phyloP scores from a whole-genome alignment of 64 coral and sea anemone genomes.

The Trachythela sp. region DNA sequence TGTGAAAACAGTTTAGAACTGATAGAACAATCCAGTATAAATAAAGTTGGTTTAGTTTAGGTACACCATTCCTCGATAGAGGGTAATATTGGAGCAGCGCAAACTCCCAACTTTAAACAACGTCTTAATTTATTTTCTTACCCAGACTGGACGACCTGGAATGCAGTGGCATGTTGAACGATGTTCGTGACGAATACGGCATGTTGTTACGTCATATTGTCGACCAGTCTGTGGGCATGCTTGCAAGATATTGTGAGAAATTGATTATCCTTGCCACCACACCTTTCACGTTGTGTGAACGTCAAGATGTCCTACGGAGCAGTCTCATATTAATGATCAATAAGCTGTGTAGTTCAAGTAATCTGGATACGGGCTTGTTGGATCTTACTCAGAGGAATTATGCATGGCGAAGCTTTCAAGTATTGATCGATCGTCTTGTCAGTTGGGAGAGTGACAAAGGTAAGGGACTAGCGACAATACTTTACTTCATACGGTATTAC shows the following conservation, averaged over 20 bases:
- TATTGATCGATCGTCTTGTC: slow-evolving; percentile 72
- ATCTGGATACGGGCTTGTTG: not conserved
- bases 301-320: slow-evolving; percentile 57
- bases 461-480: not conserved
- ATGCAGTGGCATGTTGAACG: slow-evolving; percentile 75
- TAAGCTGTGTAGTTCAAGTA: slow-evolving; percentile 53
- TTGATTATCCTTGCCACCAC: slow-evolving; percentile 2
- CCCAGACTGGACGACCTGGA: slow-evolving; percentile 74
- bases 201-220: slow-evolving; percentile 13
- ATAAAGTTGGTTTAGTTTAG: no score
- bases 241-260: not conserved
- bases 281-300: not conserved
- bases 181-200: slow-evolving; percentile 58
- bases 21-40: no score
- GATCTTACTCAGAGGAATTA: not conserved
- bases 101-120: not conserved
- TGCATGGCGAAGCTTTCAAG: slow-evolving; percentile 29
- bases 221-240: not conserved
- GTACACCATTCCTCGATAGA: no score
- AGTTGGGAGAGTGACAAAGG: slow-evolving; percentile 90
- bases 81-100: no score
- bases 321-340: slow-evolving; percentile 73
- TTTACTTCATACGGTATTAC: not conserved
- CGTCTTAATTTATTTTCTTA: not conserved
- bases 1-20: no score